phyloP scores from a whole-genome alignment of 2,797 vertebrate genomes.

The Craterocephalus amniculus region DNA sequence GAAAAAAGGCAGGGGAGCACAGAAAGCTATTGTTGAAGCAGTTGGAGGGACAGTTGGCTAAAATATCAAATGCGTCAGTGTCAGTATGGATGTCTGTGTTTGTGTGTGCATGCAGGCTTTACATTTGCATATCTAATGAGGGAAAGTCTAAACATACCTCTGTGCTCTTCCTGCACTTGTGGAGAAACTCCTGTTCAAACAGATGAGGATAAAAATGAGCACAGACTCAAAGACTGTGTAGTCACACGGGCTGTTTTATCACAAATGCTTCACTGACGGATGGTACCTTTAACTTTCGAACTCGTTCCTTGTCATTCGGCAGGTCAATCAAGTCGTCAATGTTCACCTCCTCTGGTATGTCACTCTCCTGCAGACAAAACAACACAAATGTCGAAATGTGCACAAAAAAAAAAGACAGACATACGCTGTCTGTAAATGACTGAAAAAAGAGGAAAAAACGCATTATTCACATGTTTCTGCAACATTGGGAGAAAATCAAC shows the following conservation, averaged over 20 bases:
- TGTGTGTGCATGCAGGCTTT: not conserved
- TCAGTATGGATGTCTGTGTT: not conserved
- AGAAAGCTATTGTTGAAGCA: slow-evolving; percentile 49
- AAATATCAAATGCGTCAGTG: slow-evolving; percentile 17
- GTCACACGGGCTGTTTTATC: not conserved
- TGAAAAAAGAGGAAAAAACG: not conserved
- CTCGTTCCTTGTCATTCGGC: slow-evolving; percentile 80
- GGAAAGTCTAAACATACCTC: slow-evolving; percentile 69
- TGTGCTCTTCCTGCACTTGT: slow-evolving; percentile 68
- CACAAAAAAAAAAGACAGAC: not conserved
- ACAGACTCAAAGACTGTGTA: not conserved
- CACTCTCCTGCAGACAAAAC: slow-evolving; percentile 73
- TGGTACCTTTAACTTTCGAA: slow-evolving; percentile 83
- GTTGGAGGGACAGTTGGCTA: slow-evolving; percentile 17
- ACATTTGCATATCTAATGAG: not conserved
- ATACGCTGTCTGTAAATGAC: not conserved
- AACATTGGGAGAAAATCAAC: too few relatives aligned
- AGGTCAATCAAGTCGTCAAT: slow-evolving; percentile 89
- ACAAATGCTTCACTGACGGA: not conserved
- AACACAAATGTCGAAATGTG: not conserved
- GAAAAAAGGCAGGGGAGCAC: slow-evolving; percentile 14
- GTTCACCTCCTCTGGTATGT: slow-evolving; percentile 90
- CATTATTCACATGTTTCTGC: too few relatives aligned
- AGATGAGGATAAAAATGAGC: not conserved
- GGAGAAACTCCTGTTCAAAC: slow-evolving; percentile 72